These are phyloP conservation scores for Oxytorus armatus DNA, from an alignment of 2,888 invertebrate genomes.

Conservation along the genomic window DNA sequence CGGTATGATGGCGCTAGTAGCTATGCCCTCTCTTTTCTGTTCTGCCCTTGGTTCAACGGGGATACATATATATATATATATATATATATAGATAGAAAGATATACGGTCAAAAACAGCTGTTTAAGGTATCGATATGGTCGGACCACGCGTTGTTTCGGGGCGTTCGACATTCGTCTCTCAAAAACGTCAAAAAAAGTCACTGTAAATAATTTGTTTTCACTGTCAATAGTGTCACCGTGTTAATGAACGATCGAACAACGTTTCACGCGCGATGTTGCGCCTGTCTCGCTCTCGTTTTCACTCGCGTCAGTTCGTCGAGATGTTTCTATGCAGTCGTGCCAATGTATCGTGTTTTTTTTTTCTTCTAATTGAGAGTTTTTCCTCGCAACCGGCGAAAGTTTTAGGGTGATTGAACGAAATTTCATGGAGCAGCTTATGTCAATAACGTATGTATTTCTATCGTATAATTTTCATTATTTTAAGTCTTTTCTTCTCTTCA, in stretches of 20 bases:
- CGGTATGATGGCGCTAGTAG: conserved; percentile 41
- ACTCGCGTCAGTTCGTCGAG: neutral
- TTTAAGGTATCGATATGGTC: conserved; percentile 56
- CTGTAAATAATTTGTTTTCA: conserved; percentile 22
- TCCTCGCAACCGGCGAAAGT: conserved; percentile 8
- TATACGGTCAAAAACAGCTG: conserved; percentile 62
- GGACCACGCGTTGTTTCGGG: conserved; percentile 54
- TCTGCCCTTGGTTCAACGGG: neutral
- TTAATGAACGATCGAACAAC: conserved; percentile 10
- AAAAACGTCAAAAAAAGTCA: conserved; percentile 13
- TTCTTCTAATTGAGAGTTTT: conserved; percentile 37
- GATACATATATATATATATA: no score
- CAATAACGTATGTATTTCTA: conserved; percentile 31
- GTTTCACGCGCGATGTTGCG: conserved; percentile 14
- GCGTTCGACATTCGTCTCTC: conserved; percentile 2
- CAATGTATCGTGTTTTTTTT: conserved; percentile 29
- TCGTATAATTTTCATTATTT: neutral
- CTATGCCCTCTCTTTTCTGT: neutral
- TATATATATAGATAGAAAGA: no score
- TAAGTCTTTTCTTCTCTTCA: neutral
- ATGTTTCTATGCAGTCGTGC: neutral
- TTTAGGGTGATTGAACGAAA: conserved; percentile 2
- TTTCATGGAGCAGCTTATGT: conserved; percentile 30
- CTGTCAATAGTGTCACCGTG: neutral
- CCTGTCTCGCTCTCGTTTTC: neutral